Evolutionary conservation across 2,797 vertebrate species (phyloP).

Genomic region (Periophthalmus magnuspinnatus): DNA sequence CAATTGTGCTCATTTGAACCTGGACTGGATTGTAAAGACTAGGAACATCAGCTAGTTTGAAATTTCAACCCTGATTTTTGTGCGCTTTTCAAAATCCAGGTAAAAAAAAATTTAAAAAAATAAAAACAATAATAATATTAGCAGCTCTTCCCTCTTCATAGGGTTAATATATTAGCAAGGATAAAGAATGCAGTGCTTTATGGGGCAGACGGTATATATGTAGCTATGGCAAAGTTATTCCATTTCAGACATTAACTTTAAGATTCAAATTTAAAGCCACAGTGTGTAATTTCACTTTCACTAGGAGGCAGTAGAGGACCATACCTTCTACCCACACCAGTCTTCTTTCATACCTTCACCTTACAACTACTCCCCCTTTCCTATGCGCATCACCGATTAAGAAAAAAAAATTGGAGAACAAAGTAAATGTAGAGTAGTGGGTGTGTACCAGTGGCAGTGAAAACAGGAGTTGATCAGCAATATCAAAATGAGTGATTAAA

Average conservation of each 20-base stretch:
- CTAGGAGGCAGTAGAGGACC: no score
- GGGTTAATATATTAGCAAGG: background rate
- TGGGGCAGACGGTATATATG: background rate
- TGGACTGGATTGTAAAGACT: background rate
- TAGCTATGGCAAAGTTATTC: background rate
- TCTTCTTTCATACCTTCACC: no score
- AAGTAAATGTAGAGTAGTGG: no score
- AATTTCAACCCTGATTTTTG: constrained; percentile 1
- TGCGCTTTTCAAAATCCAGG: background rate
- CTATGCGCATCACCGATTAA: no score
- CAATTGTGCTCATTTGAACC: background rate
- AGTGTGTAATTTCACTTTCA: background rate
- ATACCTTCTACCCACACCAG: no score
- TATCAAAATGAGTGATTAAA: no score
- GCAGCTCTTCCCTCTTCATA: background rate
- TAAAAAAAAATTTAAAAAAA: no score
- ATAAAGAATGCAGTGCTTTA: background rate
- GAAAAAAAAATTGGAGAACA: no score
- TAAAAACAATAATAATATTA: background rate
- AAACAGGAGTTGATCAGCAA: no score
- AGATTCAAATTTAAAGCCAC: background rate
- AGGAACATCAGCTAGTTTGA: background rate
- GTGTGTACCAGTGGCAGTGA: no score
- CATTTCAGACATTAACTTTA: background rate
- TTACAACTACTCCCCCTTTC: no score